Evolutionary conservation across 2,113 vertebrate species (phyloP), one percentile per base, ranked within the genome.

Genomic region (Carollia perspicillata): DNA sequence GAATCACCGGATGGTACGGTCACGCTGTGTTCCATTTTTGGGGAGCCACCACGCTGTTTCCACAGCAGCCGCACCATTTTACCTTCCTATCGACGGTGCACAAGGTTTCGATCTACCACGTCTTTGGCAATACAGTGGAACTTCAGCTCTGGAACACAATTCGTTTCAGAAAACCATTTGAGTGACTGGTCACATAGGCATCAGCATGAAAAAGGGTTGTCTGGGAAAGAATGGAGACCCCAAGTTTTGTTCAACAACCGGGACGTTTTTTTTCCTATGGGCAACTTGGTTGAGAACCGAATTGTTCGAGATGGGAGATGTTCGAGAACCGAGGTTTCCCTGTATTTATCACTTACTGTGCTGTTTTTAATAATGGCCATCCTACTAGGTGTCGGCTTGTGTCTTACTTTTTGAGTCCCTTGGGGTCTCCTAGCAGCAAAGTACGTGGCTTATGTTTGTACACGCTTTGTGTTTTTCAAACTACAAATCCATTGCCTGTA

Each of bases 11-110:
- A 16, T 88, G 37, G 6, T 11, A 23, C 3, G 23, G 30, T 20
- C 12, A 22, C 23, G 12, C 42, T 22, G 3, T 5, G 33, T 23
- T 66, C 80, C 16, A 28, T 55, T 53, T 79, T 55, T 51, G 69
- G 84, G 65, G 47, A 37, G 1, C 17, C 28, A 3, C 12, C 0
- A 0, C 23, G 35, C 12, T 2, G 1, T 47, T 78, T 42, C 20
- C 30, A 63, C 10, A 71, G 16, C 0, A 4, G 14, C 51, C 6
- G 30, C 3, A 11, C 42, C 9, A 6, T 65, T 47, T 78, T 60
- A 14, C 16, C 3, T 65, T 37, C 28, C 33, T 10, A 8, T 40
- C 35, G n/a, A 40, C 11, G 35, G 35, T 8, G 0, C 23, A 6
- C 30, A 12, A 65, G 6, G 13, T 33, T 83, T 58, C n/a, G 28